Percentiles rank a stretch among this genome's conserved stretches.
These are phyloP conservation scores for Urocynchramus pylzowi DNA, from an alignment of 2,113 vertebrate species.

Conservation along the genomic window DNA sequence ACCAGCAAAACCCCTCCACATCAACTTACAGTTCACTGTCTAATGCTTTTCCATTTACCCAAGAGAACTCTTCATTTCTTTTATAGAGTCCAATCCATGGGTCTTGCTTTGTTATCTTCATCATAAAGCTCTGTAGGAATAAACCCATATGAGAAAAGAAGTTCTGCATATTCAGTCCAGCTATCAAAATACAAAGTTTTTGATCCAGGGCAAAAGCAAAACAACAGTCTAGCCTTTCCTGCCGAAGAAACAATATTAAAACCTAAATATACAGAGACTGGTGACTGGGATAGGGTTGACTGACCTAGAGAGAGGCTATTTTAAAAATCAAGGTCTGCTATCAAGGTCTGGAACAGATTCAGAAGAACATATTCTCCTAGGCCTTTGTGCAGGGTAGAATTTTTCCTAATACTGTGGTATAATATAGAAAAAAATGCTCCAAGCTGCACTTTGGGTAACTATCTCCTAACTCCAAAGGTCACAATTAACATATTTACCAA, in stretches of 20 bases:
- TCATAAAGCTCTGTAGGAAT: conserved; percentile 32
- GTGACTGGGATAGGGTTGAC: not conserved
- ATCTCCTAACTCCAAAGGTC: not conserved
- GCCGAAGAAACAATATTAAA: not conserved
- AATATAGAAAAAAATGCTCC: not conserved
- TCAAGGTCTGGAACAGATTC: not conserved
- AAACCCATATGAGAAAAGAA: not conserved
- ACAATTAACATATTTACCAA: not conserved
- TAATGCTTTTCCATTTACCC: conserved; percentile 37
- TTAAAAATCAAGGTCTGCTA: not conserved
- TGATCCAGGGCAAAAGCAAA: not conserved
- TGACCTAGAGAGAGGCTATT: not conserved
- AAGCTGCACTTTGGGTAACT: not conserved
- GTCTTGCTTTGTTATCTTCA: conserved; percentile 60
- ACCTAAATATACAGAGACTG: not conserved
- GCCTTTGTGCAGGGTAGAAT: not conserved
- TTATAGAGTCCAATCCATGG: conserved; percentile 41
- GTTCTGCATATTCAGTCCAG: not conserved
- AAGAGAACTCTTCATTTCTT: conserved; percentile 33
- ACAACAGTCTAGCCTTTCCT: not conserved
- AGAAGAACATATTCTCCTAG: not conserved
- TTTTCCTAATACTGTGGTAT: not conserved
- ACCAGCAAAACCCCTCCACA: not conserved
- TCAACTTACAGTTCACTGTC: conserved; percentile 29
- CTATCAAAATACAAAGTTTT: not conserved